Percentiles rank a stretch among this genome's conserved stretches.
Conservation (phyloP, 1,140 invertebrate genomes). For the Macrocentrus cingulum region DNA sequence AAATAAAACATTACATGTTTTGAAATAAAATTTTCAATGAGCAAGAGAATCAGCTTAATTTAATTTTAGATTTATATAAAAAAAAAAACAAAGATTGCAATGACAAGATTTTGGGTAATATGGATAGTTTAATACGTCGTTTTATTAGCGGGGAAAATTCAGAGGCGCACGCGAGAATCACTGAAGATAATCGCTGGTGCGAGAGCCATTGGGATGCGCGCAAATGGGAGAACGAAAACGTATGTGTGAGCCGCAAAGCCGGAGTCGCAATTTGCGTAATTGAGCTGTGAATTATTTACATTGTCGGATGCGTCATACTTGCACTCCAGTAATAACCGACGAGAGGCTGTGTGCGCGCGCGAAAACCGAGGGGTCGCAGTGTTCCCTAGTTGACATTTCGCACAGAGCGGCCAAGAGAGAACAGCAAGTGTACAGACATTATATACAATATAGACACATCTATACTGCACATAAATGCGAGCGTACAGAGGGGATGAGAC, state of each 20-base stretch:
- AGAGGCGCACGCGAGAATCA: conserved; percentile 6
- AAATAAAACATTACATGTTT: too few species aligned
- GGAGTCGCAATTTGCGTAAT: conserved; percentile 55
- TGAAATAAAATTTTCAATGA: too few species aligned
- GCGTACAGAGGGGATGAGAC: conserved; percentile 15
- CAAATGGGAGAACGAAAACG: conserved; percentile 3
- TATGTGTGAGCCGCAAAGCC: conserved; percentile 2
- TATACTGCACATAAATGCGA: conserved; percentile 11
- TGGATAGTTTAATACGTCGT: conserved; percentile 2
- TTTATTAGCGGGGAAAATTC: conserved; percentile 15
- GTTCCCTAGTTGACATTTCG: conserved; percentile 36
- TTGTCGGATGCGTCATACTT: conserved; percentile 55
- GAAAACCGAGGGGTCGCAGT: conserved; percentile 31
- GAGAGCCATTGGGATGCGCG: conserved; percentile 14
- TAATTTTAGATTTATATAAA: too few species aligned
- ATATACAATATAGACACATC: not conserved
- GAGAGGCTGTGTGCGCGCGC: conserved; percentile 33
- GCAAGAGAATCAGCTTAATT: too few species aligned
- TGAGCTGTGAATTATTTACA: conserved; percentile 59
- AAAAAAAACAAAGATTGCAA: too few species aligned
- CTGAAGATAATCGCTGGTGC: conserved; percentile 11
- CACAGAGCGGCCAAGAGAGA: conserved; percentile 28
- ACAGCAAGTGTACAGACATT: conserved; percentile 29
- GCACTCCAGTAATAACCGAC: conserved; percentile 48
- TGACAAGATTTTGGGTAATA: too few species aligned